Evolutionary conservation across 92 coral and sea anemone genomes (phyloP), one percentile per base, ranked within the genome.

Genomic region (Palythoa grandis): DNA sequence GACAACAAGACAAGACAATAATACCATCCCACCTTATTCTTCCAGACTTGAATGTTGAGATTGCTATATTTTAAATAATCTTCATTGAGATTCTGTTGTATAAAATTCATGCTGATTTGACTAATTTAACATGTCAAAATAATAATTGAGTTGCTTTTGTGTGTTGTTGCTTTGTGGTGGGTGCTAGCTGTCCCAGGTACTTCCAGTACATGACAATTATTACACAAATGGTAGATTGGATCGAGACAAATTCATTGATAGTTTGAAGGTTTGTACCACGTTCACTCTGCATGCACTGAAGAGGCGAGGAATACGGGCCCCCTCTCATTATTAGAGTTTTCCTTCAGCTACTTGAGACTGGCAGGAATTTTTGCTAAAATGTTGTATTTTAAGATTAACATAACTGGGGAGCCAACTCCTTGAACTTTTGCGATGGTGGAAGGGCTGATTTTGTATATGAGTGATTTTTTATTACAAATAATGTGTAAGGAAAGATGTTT

Each of bases 231-330:
- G 85, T 80, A 80, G 74, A 80, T 65, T 80, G 85, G 85, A 80
- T 54, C 72, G 85, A 80, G 85, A 66, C 74, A 80, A 80, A 80
- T 80, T 80, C 85, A 80, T 80, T 80, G 85, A 80, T 80, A 80
- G 85, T 53, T 52, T 80, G 74, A 80, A 80, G 85, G 85, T 80
- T 80, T 80, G 85, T 80, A 80, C 61, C 22, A 40, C 39, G 40
- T 80, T 80, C 74, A 80, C 72, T 43, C 61, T 65, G 85, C 75
- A 80, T 80, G 85, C 85, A 66, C 61, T 43, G 74, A 77, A 80
- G 85, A 80, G 85, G 85, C 85, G 85, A 80, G 85, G 85, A 80
- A 80, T 80, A 80, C 63, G 85, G 85, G 85, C 85, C 85, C 85
- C 85, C 85, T 80, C 85, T 80, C 74, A 67, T 43, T 43, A 19